Conservation (phyloP, 1,140 invertebrate genomes). For the Hesperophylax magnus region DNA sequence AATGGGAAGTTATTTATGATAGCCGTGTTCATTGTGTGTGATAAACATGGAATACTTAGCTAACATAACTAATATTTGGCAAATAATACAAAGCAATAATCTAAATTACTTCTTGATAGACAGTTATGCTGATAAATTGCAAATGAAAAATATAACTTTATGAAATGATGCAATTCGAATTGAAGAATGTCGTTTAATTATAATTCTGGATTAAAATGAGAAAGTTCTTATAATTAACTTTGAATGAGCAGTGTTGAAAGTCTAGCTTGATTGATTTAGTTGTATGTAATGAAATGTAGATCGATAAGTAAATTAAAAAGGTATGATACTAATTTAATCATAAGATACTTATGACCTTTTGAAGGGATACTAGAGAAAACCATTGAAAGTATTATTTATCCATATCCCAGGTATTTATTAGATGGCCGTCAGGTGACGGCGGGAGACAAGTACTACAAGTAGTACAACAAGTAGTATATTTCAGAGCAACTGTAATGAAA, state of each 20-base stretch:
- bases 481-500: conserved; percentile 52
- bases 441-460: conserved; percentile 34
- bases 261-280: background rate
- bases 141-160: background rate
- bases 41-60: background rate
- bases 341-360: background rate
- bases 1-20: too few species aligned
- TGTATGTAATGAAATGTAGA: conserved; percentile 27
- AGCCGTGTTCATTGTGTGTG: background rate
- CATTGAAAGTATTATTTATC: conserved; percentile 54
- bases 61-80: conserved; percentile 31
- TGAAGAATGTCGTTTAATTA: too few species aligned
- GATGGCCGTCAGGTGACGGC: conserved; percentile 28
- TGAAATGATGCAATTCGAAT: background rate
- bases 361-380: conserved; percentile 46
- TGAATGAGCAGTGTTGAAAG: background rate
- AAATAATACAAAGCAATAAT: conserved; percentile 25
- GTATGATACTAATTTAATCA: background rate
- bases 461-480: conserved; percentile 32
- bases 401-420: conserved; percentile 54
- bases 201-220: too few species aligned
- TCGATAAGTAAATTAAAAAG: background rate
- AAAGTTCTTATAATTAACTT: background rate
- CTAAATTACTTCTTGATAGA: conserved; percentile 27
- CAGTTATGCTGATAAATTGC: background rate